Evolutionary conservation across 2,888 invertebrate species (phyloP), one percentile per base, ranked within the genome.

Genomic region (Entomobrya proxima): DNA sequence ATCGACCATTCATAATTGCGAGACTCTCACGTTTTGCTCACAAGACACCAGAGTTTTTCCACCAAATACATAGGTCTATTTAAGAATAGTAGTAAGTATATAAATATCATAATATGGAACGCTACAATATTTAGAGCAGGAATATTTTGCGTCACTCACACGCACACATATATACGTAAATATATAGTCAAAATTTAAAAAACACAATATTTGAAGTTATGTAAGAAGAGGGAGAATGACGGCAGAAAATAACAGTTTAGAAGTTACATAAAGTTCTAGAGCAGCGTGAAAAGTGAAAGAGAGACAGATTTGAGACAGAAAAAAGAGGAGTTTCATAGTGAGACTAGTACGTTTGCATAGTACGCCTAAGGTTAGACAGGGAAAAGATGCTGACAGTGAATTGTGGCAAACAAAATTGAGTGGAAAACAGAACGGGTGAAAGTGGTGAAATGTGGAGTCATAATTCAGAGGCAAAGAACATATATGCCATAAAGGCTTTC

Each of bases 21-120:
- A 86, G 86, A 84, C 86, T 85, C 88, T 86, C 86, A 88, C 86
- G 85, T 88, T 52, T 55, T 77, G 86, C 86, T 85, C 86, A 87
- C 86, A 87, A 86, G 77, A 88, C 89, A 90, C 89, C 90, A 90
- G 90, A 90, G 90, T 90, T 90, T 90, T 90, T 90, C 90, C 90
- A 89, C 89, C 90, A 89, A 83, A 77, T 86, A 85, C 78, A 86
- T 83, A 80, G n/a, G n/a, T n/a, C n/a, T n/a, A n/a, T n/a, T 55
- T 9, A 27, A 52, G 5, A 52, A 52, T 11, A 55, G 55, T 18
- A 55, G 55, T 21, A 55, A 55, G 21, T 55, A 52, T 11, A 55
- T 24, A 55, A 24, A 27, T 21, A 55, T 11, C 18, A 9, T 55
- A 55, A 24, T 67, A 24, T 61, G 15, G n/a, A n/a, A 40, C 40